phyloP scores from a whole-genome alignment of 2,888 invertebrate species.

The Noctua pronuba region DNA sequence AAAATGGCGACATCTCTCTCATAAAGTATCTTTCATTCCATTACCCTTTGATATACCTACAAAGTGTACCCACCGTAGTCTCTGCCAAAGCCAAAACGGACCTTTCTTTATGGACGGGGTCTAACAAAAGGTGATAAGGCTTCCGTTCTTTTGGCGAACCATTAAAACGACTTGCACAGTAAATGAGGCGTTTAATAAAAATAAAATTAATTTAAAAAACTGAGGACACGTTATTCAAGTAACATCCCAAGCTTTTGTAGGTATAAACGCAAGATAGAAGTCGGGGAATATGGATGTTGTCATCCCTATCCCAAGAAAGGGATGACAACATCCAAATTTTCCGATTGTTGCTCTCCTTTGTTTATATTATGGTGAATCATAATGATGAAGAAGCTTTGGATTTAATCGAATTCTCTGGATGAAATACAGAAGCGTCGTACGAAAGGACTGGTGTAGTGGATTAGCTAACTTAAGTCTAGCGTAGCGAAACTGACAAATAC shows the following conservation, averaged over 20 bases:
- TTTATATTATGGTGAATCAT: neutral
- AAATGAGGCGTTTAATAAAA: slow-evolving; percentile 9
- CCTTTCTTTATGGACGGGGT: slow-evolving; percentile 50
- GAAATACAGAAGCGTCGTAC: neutral
- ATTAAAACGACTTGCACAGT: slow-evolving; percentile 21
- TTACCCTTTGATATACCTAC: slow-evolving; percentile 16
- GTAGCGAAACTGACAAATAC: slow-evolving; percentile 11
- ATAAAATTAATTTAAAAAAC: neutral
- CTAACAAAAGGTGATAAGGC: slow-evolving; percentile 44
- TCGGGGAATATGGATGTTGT: neutral
- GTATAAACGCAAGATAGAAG: neutral
- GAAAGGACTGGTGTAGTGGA: neutral
- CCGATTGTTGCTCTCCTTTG: neutral
- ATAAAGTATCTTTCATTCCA: slow-evolving; percentile 15
- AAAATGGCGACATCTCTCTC: neutral
- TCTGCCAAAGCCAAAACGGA: slow-evolving; percentile 17
- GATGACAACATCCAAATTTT: slow-evolving; percentile 2
- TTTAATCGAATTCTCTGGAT: neutral
- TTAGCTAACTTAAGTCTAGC: neutral
- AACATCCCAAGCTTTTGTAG: neutral
- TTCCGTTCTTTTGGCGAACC: slow-evolving; percentile 44
- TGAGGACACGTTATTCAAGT: neutral
- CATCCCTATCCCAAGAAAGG: neutral
- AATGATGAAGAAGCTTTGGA: neutral
- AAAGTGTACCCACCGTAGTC: neutral